A percentile compares a stretch with the other conserved stretches of the same genome.
Evolutionary conservation across 2,113 vertebrate genomes (phyloP).

Genomic region (Calypte anna): DNA sequence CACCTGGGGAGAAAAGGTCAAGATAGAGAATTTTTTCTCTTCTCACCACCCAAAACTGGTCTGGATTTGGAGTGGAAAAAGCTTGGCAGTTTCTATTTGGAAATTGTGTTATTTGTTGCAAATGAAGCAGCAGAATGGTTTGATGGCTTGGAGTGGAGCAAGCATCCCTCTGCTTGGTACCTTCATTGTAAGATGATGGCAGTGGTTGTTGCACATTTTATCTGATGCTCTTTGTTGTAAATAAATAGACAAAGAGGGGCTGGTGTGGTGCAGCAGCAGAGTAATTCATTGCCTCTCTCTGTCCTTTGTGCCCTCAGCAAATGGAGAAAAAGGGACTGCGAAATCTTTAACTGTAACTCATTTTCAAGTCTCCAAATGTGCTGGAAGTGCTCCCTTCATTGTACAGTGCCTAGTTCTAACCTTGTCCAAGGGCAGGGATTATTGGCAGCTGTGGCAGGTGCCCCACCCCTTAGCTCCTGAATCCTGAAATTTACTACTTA

Average conservation of each 20-base stretch:
- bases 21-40: neutral
- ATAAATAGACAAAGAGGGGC: neutral
- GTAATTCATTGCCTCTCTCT: neutral
- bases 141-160: neutral
- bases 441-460: neutral
- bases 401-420: neutral
- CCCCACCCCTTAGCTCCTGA: neutral
- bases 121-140: neutral
- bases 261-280: neutral
- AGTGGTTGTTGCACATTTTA: neutral
- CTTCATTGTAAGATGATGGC: rapidly evolving
- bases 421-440: neutral
- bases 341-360: neutral
- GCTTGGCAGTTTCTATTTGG: neutral
- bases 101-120: neutral
- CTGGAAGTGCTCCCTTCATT: neutral
- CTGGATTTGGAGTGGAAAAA: neutral
- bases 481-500: neutral
- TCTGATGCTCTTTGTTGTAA: neutral
- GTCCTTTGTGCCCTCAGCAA: neutral
- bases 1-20: neutral
- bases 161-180: neutral
- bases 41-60: neutral
- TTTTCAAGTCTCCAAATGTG: neutral
- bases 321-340: neutral